phyloP scores from a whole-genome alignment of 2,113 vertebrate species.

The Pitta sordida region DNA sequence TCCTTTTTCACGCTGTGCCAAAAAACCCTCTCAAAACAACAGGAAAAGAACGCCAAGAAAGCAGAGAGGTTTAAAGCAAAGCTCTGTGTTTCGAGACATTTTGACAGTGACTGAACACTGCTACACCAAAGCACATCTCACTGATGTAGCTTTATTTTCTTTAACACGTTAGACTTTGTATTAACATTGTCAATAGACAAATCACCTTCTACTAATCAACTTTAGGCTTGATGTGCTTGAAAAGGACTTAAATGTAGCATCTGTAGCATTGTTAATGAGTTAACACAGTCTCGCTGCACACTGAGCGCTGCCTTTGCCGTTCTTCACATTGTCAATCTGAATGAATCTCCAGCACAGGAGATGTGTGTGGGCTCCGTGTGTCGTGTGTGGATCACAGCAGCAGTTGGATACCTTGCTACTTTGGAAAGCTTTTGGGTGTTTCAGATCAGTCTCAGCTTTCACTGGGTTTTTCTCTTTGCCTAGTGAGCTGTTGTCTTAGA shows the following conservation, averaged over 20 bases:
- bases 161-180: background rate
- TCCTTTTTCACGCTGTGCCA: background rate
- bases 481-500: background rate
- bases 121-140: background rate
- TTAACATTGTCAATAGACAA: background rate
- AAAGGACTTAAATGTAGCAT: constrained; percentile 4
- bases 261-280: background rate
- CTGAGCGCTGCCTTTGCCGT: background rate
- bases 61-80: background rate
- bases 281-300: background rate
- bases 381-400: background rate
- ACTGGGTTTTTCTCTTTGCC: background rate
- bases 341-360: background rate
- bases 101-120: background rate
- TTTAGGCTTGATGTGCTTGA: constrained; percentile 18
- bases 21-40: background rate
- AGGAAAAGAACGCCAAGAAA: background rate
- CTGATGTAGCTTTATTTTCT: background rate
- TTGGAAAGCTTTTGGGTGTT: background rate
- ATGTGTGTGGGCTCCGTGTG: background rate
- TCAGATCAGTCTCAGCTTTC: background rate
- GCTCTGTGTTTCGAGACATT: background rate
- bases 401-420: background rate
- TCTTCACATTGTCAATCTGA: background rate
- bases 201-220: background rate